Conservation (phyloP, 2,113 vertebrate genomes). For the Mirounga angustirostris region DNA sequence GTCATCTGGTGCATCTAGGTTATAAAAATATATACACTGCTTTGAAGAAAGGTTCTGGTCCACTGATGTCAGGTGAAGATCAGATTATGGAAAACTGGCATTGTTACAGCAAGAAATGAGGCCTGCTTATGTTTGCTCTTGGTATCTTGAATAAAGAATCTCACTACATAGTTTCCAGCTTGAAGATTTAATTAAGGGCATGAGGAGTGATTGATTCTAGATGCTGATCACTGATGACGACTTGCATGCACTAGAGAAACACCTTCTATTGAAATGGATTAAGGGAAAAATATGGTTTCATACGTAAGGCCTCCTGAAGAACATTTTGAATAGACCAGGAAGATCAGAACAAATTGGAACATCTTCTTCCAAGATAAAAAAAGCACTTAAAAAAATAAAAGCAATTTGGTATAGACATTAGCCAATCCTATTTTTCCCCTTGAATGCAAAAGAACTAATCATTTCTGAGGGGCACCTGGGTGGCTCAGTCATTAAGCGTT, state of each 20-base stretch:
- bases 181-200: conserved; percentile 71
- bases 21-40: conserved; percentile 79
- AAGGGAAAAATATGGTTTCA: neutral
- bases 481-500: no score
- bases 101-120: conserved; percentile 69
- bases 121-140: conserved; percentile 66
- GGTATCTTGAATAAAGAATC: conserved; percentile 49
- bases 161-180: conserved; percentile 41
- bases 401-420: neutral
- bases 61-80: conserved; percentile 64
- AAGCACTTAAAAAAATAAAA: neutral
- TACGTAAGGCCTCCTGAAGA: neutral
- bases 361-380: neutral
- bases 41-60: conserved; percentile 81
- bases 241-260: neutral
- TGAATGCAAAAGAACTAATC: conserved; percentile 29
- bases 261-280: neutral
- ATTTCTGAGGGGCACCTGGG: neutral
- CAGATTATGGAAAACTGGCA: conserved; percentile 82
- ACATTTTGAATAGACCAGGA: neutral
- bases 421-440: neutral
- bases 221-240: neutral
- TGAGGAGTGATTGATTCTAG: conserved; percentile 64
- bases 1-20: conserved; percentile 70
- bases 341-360: neutral